phyloP scores from a whole-genome alignment of 1,140 invertebrate genomes.

The Lineus longissimus region DNA sequence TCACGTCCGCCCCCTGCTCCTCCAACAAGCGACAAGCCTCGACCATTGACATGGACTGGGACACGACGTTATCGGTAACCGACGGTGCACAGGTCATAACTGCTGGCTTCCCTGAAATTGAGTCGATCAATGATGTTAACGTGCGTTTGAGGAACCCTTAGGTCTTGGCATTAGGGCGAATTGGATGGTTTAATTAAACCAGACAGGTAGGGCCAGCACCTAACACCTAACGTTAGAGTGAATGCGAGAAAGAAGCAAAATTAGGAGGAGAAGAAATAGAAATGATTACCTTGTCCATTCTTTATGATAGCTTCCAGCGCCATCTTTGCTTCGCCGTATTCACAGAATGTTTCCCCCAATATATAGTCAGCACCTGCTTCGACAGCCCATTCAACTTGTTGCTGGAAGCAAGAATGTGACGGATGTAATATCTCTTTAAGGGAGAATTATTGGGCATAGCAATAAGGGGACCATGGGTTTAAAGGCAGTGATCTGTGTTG shows the following conservation, averaged over 20 bases:
- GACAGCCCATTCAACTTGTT: constrained; percentile 41
- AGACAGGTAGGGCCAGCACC: too few species aligned
- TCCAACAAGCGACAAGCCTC: constrained; percentile 34
- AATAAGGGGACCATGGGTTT: too few species aligned
- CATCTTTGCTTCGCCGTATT: constrained; percentile 36
- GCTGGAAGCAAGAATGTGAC: constrained; percentile 30
- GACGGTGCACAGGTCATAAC: constrained; percentile 31
- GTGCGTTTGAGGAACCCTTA: too few species aligned
- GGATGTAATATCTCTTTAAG: too few species aligned
- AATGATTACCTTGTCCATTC: constrained; percentile 34
- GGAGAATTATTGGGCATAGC: too few species aligned
- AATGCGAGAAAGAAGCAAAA: too few species aligned
- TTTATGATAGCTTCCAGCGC: constrained; percentile 39
- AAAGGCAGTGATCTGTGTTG: too few species aligned
- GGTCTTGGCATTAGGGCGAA: too few species aligned
- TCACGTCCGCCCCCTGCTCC: constrained; percentile 38
- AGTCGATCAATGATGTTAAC: too few species aligned
- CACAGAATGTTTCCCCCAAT: constrained; percentile 37
- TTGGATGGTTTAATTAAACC: too few species aligned
- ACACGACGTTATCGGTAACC: constrained; percentile 22
- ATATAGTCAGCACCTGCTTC: constrained; percentile 41
- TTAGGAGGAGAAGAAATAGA: too few species aligned
- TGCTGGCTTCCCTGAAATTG: constrained; percentile 22
- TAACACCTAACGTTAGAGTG: too few species aligned
- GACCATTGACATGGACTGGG: neutral